Base-by-base conservation (phyloP, 92 coral and sea anemone genomes). In the Actinernus sp. region DNA sequence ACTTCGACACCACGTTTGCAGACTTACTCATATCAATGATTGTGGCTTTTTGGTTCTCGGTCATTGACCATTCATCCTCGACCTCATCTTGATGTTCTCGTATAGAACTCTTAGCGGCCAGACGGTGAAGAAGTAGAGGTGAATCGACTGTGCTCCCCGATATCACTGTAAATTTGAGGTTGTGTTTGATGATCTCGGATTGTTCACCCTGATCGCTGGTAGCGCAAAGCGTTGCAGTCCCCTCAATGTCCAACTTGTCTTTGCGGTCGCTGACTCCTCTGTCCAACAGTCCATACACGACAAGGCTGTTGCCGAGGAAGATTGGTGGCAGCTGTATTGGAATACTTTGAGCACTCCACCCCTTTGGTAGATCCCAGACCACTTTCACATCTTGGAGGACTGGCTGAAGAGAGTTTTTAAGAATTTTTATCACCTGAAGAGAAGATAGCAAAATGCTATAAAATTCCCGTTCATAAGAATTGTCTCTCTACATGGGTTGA, bases 321-420 rank as follows among this genome's bases (percentile, higher is more conserved):
- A 88, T 58, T 26, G 83, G 68, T 25, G 90, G 87, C 16, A 63
- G 54, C 17, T 51, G 26, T 2, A 74, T 26, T 18, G 98, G 98
- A 51, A 78, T 67, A 27, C 61, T 65, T 23, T 76, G 63, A 27
- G 80, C 83, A 18, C 34, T 48, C 76, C 74, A 86, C n/a, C 73
- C 77, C 25, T 58, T 41, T 26, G 93, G 82, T n/a, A 86, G 76
- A 53, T 45, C 63, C 93, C 92, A 93, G 18, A 77, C 68, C 12
- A 86, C 51, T n/a, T 57, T 19, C 25, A 70, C 46, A 57, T 70
- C 90, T 34, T 75, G 66, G 7, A 93, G 66, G 4, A 76, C 91
- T 7, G 98, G 98, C 31, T 89, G 93, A 33, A n/a, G n/a, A n/a
- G n/a, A n/a, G n/a, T n/a, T n/a, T n/a, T n/a, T n/a, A n/a, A n/a